Conservation (phyloP, 1,140 invertebrate species). For the Bombus ignitus region DNA sequence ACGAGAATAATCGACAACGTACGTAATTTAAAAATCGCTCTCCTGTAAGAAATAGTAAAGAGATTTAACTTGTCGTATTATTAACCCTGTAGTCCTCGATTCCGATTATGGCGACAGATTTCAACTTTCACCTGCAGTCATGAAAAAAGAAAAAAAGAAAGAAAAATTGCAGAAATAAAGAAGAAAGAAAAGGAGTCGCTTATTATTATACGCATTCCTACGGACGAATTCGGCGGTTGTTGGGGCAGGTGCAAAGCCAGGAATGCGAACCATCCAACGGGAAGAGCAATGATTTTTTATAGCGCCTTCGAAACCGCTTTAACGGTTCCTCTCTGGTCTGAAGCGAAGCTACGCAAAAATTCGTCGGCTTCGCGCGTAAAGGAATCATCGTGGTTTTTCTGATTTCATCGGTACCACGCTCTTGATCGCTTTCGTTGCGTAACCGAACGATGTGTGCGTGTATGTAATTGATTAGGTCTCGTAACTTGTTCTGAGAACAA, state of each 20-base stretch:
- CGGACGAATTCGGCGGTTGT: constrained; percentile 27
- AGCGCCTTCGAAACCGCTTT: constrained; percentile 36
- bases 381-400: neutral
- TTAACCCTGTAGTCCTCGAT: neutral
- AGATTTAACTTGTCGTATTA: too few relatives aligned
- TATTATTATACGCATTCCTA: constrained; percentile 17
- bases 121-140: neutral
- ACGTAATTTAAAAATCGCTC: too few relatives aligned
- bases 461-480: constrained; percentile 24
- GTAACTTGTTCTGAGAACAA: constrained; percentile 28
- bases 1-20: too few relatives aligned
- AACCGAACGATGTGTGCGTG: neutral
- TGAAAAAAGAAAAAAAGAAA: neutral
- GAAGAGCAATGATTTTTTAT: constrained; percentile 53
- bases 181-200: neutral
- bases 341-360: constrained; percentile 32
- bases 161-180: neutral
- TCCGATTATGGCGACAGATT: neutral
- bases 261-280: constrained; percentile 51
- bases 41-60: too few relatives aligned
- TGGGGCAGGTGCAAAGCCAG: constrained; percentile 23
- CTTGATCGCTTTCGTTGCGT: neutral
- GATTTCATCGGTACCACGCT: neutral
- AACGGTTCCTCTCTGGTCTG: constrained; percentile 38
- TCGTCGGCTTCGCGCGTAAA: neutral